phyloP scores from a whole-genome alignment of 1,140 invertebrate genomes.

The Solenopsis fugax region DNA sequence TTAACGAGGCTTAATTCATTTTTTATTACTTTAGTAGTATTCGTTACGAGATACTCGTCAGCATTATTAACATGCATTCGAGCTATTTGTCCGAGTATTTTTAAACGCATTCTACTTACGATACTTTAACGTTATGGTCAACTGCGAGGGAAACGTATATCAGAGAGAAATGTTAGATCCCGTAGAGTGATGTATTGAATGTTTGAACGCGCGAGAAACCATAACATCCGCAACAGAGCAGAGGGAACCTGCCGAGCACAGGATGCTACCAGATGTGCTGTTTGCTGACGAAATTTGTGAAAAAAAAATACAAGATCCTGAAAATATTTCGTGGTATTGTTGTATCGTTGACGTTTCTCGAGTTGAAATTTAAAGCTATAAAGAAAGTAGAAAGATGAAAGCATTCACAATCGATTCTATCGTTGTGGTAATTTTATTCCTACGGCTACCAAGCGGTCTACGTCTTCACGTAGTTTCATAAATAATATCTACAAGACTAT shows the following conservation, averaged over 20 bases:
- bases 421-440: conserved; percentile 8
- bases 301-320: conserved; percentile 25
- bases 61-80: neutral
- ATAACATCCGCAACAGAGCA: conserved; percentile 46
- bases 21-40: neutral
- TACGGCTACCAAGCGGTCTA: neutral
- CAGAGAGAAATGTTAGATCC: conserved; percentile 9
- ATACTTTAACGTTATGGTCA: neutral
- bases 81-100: neutral
- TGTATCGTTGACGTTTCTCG: neutral
- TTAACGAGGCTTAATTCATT: neutral
- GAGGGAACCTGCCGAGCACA: neutral
- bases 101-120: neutral
- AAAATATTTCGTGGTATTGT: neutral
- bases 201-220: conserved; percentile 52
- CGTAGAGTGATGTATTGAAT: conserved; percentile 49
- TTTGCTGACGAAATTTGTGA: conserved; percentile 40
- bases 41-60: neutral
- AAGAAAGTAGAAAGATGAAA: conserved; percentile 9
- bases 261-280: conserved; percentile 36
- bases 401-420: neutral
- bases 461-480: conserved; percentile 5
- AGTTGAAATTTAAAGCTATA: neutral
- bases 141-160: neutral
- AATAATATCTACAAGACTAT: neutral